These are phyloP conservation scores for Nyctereutes procyonoides DNA, from an alignment of 2,113 vertebrate species.

Conservation along the genomic window DNA sequence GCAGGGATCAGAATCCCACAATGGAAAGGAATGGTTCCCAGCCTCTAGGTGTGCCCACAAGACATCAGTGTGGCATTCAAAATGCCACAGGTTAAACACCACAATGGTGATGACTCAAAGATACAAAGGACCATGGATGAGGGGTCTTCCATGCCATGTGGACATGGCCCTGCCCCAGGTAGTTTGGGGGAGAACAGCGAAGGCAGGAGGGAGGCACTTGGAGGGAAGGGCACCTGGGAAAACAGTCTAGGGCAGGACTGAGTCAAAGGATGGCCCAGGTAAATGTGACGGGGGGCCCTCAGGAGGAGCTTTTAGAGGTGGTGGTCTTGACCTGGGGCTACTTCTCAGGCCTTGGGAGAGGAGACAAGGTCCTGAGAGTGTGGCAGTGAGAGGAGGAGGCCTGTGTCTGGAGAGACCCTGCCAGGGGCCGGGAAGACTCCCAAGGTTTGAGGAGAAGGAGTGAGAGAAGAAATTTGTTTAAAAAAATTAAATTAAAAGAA, in stretches of 20 bases:
- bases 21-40: neutral
- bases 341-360: neutral
- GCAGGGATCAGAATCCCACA: neutral
- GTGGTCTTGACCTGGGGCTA: neutral
- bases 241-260: neutral
- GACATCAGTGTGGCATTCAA: neutral
- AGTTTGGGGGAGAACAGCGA: neutral
- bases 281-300: neutral
- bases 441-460: neutral
- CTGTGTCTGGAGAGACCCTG: neutral
- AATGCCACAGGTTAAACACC: neutral
- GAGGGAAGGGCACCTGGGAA: neutral
- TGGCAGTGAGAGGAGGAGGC: neutral
- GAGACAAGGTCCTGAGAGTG: neutral
- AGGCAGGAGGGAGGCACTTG: rapidly evolving
- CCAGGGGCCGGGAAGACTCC: neutral
- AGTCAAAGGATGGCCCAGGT: neutral
- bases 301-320: too few species aligned
- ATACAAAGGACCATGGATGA: neutral
- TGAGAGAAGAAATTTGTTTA: neutral
- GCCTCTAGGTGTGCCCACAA: neutral
- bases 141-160: neutral
- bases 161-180: rapidly evolving
- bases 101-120: neutral
- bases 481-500: neutral